A percentile compares a stretch with the other conserved stretches of the same genome.
phyloP scores from a whole-genome alignment of 2,888 invertebrate species.

The Epinotia brunnichana region DNA sequence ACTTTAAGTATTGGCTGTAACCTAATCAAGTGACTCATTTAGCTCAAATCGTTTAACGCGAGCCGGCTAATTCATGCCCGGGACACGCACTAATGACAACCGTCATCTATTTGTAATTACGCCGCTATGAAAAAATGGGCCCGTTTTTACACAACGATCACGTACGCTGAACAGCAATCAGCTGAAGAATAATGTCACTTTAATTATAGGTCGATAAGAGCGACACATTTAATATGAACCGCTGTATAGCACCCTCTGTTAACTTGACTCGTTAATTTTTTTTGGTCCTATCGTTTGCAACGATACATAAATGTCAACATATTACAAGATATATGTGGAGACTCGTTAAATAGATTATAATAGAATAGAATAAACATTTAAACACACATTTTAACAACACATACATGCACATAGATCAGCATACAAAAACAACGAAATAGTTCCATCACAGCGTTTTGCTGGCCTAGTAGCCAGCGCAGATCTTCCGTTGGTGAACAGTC shows the following conservation, averaged over 20 bases:
- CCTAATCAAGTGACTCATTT: conserved; percentile 21
- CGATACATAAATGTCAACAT: not conserved
- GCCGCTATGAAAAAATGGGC: conserved; percentile 66
- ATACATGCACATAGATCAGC: too few relatives aligned
- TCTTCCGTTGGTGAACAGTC: too few relatives aligned
- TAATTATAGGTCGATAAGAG: conserved; percentile 19
- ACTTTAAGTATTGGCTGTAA: not conserved
- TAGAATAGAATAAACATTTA: too few relatives aligned
- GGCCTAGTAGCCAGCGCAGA: too few relatives aligned
- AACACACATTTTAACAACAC: too few relatives aligned
- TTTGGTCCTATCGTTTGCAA: not conserved
- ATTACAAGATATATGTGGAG: not conserved
- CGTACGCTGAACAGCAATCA: conserved; percentile 42
- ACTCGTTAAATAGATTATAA: too few relatives aligned
- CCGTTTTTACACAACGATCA: conserved; percentile 69
- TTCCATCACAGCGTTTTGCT: too few relatives aligned
- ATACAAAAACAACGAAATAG: too few relatives aligned
- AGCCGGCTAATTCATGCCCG: conserved; percentile 52
- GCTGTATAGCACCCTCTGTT: not conserved
- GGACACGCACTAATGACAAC: conserved; percentile 63
- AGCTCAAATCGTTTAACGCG: conserved; percentile 41
- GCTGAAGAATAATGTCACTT: conserved; percentile 19
- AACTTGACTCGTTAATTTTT: not conserved
- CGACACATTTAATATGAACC: conserved; percentile 7
- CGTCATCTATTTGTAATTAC: conserved; percentile 78